Percentiles rank a stretch among this genome's conserved stretches.
phyloP scores from a whole-genome alignment of 1,140 invertebrate species.

The Cydia splendana region DNA sequence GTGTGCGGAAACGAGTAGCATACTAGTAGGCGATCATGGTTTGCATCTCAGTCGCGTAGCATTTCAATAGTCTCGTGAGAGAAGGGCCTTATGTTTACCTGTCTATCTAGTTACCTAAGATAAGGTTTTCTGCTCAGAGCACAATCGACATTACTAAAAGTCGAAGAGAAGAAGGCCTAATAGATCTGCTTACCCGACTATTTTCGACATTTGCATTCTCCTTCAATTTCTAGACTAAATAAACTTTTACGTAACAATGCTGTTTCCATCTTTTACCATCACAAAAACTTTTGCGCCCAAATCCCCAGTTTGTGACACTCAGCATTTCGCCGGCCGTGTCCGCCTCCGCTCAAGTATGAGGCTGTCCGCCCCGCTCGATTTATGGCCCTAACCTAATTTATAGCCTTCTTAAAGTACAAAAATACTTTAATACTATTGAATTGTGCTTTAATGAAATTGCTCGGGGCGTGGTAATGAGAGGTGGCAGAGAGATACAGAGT shows the following conservation, averaged over 20 bases:
- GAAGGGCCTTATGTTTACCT: too few species aligned
- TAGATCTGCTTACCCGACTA: not conserved
- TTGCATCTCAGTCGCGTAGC: too few species aligned
- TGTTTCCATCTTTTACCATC: slow-evolving; percentile 14
- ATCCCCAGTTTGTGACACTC: not conserved
- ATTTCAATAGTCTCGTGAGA: too few species aligned
- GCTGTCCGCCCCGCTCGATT: slow-evolving; percentile 46
- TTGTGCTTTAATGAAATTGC: slow-evolving; percentile 23
- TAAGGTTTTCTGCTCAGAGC: too few species aligned
- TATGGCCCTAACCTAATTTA: slow-evolving; percentile 62
- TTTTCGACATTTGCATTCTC: slow-evolving; percentile 1
- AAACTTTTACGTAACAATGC: slow-evolving; percentile 11
- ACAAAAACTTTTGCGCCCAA: slow-evolving; percentile 13
- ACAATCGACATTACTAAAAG: too few species aligned
- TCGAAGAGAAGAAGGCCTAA: not conserved
- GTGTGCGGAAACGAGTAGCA: too few species aligned
- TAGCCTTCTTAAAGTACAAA: slow-evolving; percentile 39
- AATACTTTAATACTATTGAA: slow-evolving; percentile 31
- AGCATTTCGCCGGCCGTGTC: not conserved
- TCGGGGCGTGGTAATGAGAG: slow-evolving; percentile 29
- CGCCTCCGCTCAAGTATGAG: slow-evolving; percentile 29
- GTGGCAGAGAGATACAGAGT: slow-evolving; percentile 26
- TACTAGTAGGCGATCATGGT: too few species aligned
- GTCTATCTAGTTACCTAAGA: too few species aligned
- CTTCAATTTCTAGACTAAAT: not conserved